Conservation (phyloP, 2,113 vertebrate species). For the Varanus salvator region DNA sequence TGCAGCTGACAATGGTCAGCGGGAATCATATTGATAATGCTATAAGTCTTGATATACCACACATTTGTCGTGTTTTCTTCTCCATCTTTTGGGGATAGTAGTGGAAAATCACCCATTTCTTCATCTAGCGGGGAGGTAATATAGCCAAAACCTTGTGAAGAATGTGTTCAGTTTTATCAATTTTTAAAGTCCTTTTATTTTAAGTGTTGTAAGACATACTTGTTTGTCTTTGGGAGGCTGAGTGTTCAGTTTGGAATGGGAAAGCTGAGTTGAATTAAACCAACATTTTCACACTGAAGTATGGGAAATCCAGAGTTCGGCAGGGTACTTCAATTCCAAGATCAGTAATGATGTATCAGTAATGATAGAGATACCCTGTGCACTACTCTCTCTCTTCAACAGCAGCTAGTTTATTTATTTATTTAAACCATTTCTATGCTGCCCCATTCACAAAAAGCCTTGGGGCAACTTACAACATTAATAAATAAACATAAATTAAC, state of each 20-base stretch:
- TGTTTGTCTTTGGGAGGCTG: not conserved
- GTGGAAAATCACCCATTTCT: not conserved
- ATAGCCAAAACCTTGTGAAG: not conserved
- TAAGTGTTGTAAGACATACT: no score
- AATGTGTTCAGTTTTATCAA: not conserved
- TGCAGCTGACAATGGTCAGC: not conserved
- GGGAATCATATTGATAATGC: not conserved
- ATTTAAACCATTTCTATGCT: no score
- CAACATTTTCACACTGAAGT: not conserved
- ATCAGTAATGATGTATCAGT: not conserved
- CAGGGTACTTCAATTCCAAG: not conserved
- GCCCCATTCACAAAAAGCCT: no score
- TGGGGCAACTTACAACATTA: no score
- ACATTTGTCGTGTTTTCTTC: not conserved
- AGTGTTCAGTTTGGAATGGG: not conserved
- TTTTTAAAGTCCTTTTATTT: not conserved
- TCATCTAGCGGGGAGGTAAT: not conserved
- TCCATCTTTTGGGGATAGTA: not conserved
- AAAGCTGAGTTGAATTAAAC: not conserved
- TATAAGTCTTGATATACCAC: not conserved
- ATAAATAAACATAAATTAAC: no score
- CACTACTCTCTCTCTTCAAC: not conserved
- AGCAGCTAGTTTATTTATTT: no score
- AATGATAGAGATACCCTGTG: not conserved
- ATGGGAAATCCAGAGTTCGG: not conserved